Base-by-base conservation (phyloP, 2,113 vertebrate species). In the Verasper variegatus region DNA sequence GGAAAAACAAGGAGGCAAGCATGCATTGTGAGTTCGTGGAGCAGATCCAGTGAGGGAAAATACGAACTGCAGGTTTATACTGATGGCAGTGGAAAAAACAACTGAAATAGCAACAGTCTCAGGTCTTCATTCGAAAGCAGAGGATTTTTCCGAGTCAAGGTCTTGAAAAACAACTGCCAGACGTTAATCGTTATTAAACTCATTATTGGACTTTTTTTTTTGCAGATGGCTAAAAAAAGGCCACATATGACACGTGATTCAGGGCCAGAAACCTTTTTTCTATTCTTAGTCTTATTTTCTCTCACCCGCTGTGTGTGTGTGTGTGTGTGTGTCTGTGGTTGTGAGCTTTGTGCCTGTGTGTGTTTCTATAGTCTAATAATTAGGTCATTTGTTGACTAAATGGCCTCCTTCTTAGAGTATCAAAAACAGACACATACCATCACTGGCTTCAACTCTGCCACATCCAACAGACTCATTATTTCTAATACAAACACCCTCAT, bases 61-160 rank as follows among this genome's bases (percentile, higher is more conserved):
- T 84, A 68, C 68, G 63, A 83, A 80, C 81, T 81, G 73, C 77
- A 88, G 82, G 67, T 80, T 87, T 87, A 71, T 68, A 86, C 74
- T 66, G 77, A 86, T 78, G 81, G 71, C 83, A 83, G 86, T 90
- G 91, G 92, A 49, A 90, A 93, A 89, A 91, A 89, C 82, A 85
- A 82, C 74, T 73, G 74, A 89, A 90, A 83, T 67, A 84, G 83
- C 70, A 81, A 73, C 75, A 68, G 80, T 79, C 83, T 69, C 64
- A 61, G 56, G 71, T 52, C 61, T 73, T 86, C 45, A 45, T 75
- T 82, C 80, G 70, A 90, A 83, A 82, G 74, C 14, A 23, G 42
- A 72, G 31, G 58, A 76, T 70, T 77, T 84, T 81, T 89, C 81
- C 79, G 71, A 75, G 71, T 84, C 52, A 66, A 63, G 45, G 18